Base-by-base conservation (phyloP, 2,797 vertebrate species). In the Poeciliopsis turneri region DNA sequence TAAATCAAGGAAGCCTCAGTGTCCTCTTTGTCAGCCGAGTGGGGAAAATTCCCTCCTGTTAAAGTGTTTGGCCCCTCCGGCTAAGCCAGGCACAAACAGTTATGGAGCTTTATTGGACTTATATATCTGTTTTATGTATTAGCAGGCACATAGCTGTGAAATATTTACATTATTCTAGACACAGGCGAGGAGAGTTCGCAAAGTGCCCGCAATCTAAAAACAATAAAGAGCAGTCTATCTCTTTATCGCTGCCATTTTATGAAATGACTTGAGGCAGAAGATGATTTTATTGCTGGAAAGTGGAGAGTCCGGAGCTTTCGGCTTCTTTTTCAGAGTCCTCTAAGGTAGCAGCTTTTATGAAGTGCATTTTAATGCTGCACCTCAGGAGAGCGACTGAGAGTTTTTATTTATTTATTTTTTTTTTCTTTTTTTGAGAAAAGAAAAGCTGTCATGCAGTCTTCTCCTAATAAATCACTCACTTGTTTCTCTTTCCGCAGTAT, bases 71-170 rank as follows among this genome's bases (percentile, higher is more conserved):
- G 89, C 88, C 92, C 90, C 87, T 92, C 81, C 74, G 78, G 91
- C 88, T 86, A 91, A 92, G 90, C 89, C 90, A 90, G 90, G 78
- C 94, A 91, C 92, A 93, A 93, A 95, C 90, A 92, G 82, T 94
- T 94, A 94, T 95, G 91, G 85, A 88, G 92, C 88, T 95, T 95
- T 95, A 96, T 95, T 96, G 92, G 92, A 94, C 93, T 94, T 96
- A 95, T 95, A 95, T 95, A 95, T 96, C 93, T 94, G 94, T 94
- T 95, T 95, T 94, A 96, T 95, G 94, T 94, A 95, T 95, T 93
- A 93, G 92, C 74, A 43, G 90, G 85, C 89, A 88, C 93, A 94
- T 91, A 90, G 92, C 91, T 92, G 92, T 94, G 94, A 93, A 93
- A 95, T 95, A 96, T 95, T 96, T 95, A 96, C 95, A 95, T 96